phyloP scores from a whole-genome alignment of 2,888 invertebrate species.

The Lagria hirta region DNA sequence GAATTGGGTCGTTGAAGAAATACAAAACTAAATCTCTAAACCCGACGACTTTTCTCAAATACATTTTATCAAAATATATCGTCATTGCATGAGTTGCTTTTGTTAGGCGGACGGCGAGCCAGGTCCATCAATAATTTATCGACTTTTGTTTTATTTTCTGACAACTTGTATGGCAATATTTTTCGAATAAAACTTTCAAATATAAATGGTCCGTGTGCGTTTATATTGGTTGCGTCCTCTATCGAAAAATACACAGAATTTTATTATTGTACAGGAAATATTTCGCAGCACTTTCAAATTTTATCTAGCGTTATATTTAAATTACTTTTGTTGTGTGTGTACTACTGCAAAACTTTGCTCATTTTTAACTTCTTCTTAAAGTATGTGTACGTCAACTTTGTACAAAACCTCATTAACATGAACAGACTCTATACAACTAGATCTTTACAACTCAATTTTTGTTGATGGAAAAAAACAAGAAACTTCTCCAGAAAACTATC shows the following conservation, averaged over 20 bases:
- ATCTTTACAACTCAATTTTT: too few species aligned
- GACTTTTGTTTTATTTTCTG: constrained; percentile 49
- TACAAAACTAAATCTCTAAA: constrained; percentile 42
- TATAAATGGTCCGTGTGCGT: constrained; percentile 51
- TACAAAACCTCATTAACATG: too few species aligned
- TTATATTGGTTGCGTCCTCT: constrained; percentile 38
- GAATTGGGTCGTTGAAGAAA: constrained; percentile 42
- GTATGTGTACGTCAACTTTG: too few species aligned
- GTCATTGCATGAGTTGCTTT: constrained; percentile 45
- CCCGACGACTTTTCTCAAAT: constrained; percentile 42
- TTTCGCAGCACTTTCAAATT: constrained; percentile 37
- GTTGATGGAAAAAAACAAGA: too few species aligned
- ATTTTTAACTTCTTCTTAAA: too few species aligned
- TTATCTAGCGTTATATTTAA: constrained; percentile 40
- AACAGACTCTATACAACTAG: too few species aligned
- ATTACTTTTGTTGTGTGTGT: constrained; percentile 34
- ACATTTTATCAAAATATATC: constrained; percentile 49
- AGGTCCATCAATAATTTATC: constrained; percentile 47
- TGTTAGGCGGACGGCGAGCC: constrained; percentile 35
- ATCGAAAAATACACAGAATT: constrained; percentile 38
- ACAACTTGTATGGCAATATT: constrained; percentile 47
- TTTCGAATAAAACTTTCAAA: constrained; percentile 51
- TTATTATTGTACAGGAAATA: constrained; percentile 39
- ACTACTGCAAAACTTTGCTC: too few species aligned
- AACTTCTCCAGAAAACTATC: too few species aligned